phyloP scores from a whole-genome alignment of 1,140 invertebrate species.

The Carposina sasakii region DNA sequence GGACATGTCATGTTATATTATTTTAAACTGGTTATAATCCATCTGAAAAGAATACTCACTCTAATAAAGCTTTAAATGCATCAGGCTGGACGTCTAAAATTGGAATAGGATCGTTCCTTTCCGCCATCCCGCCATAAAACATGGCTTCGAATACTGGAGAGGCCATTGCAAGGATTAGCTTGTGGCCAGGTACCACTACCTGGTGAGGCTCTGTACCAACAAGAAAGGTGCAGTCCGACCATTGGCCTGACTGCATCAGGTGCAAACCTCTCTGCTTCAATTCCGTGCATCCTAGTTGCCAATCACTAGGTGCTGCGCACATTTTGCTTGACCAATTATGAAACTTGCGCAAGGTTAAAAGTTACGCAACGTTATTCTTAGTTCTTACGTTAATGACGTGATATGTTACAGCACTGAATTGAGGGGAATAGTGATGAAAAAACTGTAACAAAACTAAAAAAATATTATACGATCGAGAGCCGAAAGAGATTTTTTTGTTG shows the following conservation, averaged over 20 bases:
- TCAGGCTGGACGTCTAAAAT: constrained; percentile 85
- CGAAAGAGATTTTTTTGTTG: too few relatives aligned
- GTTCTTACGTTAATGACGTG: too few relatives aligned
- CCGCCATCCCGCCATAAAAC: constrained; percentile 78
- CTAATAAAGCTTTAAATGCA: constrained; percentile 79
- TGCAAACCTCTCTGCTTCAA: constrained; percentile 77
- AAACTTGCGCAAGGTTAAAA: too few relatives aligned
- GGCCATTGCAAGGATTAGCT: constrained; percentile 82
- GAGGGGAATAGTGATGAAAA: too few relatives aligned
- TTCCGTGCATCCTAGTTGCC: constrained; percentile 78
- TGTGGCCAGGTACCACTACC: constrained; percentile 79
- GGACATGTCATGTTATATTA: too few relatives aligned
- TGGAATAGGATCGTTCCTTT: constrained; percentile 77
- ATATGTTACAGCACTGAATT: too few relatives aligned
- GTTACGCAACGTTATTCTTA: too few relatives aligned
- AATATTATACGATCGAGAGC: too few relatives aligned
- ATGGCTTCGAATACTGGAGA: constrained; percentile 84
- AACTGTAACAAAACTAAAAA: too few relatives aligned
- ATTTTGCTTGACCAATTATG: too few relatives aligned
- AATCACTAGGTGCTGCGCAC: constrained; percentile 65
- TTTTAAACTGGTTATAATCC: too few relatives aligned
- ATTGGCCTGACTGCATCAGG: constrained; percentile 78
- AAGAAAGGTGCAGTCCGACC: constrained; percentile 83
- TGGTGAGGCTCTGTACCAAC: constrained; percentile 80
- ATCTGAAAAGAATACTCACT: not conserved